phyloP scores from a whole-genome alignment of 2,888 invertebrate genomes.

The Heteropelma amictum region DNA sequence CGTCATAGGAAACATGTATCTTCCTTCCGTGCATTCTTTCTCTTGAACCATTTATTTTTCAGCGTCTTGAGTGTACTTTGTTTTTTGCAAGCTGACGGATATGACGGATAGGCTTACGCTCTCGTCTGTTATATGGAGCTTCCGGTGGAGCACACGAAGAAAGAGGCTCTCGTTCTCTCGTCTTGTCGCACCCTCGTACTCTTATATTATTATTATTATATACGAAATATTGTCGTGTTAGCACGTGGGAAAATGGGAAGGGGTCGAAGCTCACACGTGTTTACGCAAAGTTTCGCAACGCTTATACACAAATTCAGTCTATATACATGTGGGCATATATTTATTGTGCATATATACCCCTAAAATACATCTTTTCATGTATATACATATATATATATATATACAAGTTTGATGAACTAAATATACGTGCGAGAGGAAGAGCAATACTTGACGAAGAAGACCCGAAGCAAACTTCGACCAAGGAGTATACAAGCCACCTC shows the following conservation, averaged over 20 bases:
- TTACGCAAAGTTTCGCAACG: constrained; percentile 48
- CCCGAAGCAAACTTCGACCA: constrained; percentile 28
- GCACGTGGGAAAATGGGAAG: constrained; percentile 21
- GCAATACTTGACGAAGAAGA: constrained; percentile 35
- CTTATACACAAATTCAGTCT: neutral
- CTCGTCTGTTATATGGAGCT: constrained; percentile 25
- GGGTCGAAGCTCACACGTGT: constrained; percentile 37
- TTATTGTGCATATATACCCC: neutral
- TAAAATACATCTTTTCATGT: neutral
- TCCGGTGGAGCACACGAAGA: constrained; percentile 33
- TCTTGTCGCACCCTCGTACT: constrained; percentile 2
- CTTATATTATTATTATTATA: constrained; percentile 13
- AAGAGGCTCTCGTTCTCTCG: constrained; percentile 41
- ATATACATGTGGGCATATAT: neutral
- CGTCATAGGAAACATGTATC: constrained; percentile 20
- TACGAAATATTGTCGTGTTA: constrained; percentile 17
- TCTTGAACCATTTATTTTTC: constrained; percentile 42
- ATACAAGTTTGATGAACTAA: constrained; percentile 32
- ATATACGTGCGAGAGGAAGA: constrained; percentile 25
- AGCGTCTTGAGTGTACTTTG: constrained; percentile 47
- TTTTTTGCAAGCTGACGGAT: constrained; percentile 50
- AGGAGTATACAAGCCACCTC: constrained; percentile 29
- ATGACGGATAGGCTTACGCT: constrained; percentile 51
- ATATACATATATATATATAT: neutral
- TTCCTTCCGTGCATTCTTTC: constrained; percentile 3